phyloP scores from a whole-genome alignment of 1,140 invertebrate species.

The Drosophila carrolli region DNA sequence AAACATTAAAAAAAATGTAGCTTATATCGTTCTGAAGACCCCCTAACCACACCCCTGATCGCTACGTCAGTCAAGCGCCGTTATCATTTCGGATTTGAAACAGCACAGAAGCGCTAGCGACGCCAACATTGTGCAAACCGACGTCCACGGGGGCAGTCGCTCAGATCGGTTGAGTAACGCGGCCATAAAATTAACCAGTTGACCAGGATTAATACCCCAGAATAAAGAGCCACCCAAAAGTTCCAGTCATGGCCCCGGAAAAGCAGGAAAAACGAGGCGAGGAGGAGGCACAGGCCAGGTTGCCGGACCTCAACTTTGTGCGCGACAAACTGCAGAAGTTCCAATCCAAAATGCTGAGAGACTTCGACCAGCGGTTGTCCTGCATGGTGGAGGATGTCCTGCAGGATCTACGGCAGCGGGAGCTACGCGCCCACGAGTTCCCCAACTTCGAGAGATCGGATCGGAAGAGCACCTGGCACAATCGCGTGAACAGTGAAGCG shows the following conservation, averaged over 20 bases:
- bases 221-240: background rate
- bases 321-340: conserved; percentile 70
- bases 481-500: conserved; percentile 45
- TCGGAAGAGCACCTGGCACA: conserved; percentile 65
- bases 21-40: background rate
- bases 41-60: background rate
- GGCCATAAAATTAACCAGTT: conserved; percentile 23
- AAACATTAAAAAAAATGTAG: no score
- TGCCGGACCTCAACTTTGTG: conserved; percentile 55
- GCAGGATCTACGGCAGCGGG: conserved; percentile 71
- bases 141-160: conserved; percentile 43
- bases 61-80: conserved; percentile 21
- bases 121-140: conserved; percentile 46
- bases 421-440: conserved; percentile 72
- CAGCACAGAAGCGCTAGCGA: conserved; percentile 16
- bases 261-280: background rate
- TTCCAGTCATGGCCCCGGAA: conserved; percentile 36
- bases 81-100: conserved; percentile 44
- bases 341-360: conserved; percentile 60
- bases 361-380: conserved; percentile 65
- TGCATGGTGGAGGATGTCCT: conserved; percentile 77
- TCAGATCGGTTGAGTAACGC: conserved; percentile 20
- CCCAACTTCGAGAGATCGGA: conserved; percentile 50
- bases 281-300: conserved; percentile 5
- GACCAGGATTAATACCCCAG: conserved; percentile 17